Percentiles rank a stretch among this genome's conserved stretches.
Conservation (phyloP, 2,888 invertebrate species). For the Diarsia dahlii region DNA sequence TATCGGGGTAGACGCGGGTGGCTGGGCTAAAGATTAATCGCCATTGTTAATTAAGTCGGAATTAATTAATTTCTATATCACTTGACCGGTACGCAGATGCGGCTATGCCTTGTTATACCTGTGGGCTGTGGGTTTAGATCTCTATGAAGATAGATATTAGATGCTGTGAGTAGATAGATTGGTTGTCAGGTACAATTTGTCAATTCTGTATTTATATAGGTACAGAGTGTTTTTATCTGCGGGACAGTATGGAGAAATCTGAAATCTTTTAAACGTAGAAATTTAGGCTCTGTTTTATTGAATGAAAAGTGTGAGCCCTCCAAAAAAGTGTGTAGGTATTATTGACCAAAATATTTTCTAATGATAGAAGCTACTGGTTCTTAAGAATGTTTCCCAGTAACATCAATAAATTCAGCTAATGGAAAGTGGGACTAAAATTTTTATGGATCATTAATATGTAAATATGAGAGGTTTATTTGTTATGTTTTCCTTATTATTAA, state of each 20-base stretch:
- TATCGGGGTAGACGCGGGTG: background rate
- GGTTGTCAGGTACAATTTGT: background rate
- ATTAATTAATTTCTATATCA: conserved; percentile 38
- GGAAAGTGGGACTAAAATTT: background rate
- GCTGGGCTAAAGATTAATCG: conserved; percentile 36
- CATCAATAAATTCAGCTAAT: background rate
- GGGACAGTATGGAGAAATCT: background rate
- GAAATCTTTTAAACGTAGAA: too few species aligned
- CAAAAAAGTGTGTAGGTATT: background rate
- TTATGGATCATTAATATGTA: background rate
- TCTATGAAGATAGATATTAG: background rate
- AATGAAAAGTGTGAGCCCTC: background rate
- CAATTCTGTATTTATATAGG: background rate
- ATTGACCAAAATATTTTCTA: background rate
- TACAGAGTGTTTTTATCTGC: background rate
- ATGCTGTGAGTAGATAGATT: background rate
- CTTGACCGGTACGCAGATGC: conserved; percentile 21
- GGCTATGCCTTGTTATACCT: background rate
- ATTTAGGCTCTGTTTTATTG: background rate
- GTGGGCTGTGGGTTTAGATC: too few species aligned
- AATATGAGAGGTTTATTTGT: background rate
- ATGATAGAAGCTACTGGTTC: background rate
- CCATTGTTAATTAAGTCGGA: conserved; percentile 30
- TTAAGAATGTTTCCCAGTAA: background rate
- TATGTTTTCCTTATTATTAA: background rate